Percentiles rank a stretch among this genome's conserved stretches.
Conservation (phyloP, 2,888 invertebrate species). For the Monopis laevigella region DNA sequence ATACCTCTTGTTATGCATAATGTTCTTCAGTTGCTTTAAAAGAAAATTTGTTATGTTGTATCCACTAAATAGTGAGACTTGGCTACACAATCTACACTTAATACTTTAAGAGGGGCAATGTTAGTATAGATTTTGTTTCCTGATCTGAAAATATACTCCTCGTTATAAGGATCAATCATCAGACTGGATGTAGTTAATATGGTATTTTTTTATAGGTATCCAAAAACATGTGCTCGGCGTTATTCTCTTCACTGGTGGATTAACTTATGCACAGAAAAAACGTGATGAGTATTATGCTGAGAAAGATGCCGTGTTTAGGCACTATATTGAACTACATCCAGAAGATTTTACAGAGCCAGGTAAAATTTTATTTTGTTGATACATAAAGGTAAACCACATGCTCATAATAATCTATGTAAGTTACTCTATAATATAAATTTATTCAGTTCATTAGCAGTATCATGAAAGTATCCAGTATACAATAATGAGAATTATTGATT, state of each 20-base stretch:
- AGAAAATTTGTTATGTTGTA: not conserved
- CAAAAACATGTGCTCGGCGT: constrained; percentile 43
- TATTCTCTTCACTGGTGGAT: constrained; percentile 33
- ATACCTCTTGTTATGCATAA: too few relatives aligned
- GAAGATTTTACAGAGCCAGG: constrained; percentile 69
- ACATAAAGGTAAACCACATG: too few relatives aligned
- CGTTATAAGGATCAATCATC: not conserved
- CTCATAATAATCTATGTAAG: too few relatives aligned
- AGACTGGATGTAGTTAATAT: constrained; percentile 6
- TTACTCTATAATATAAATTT: too few relatives aligned
- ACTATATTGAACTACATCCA: constrained; percentile 79
- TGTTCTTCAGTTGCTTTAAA: too few relatives aligned
- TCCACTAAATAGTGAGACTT: not conserved
- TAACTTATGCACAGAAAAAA: constrained; percentile 47
- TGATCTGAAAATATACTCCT: too few relatives aligned
- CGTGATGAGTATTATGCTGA: constrained; percentile 70
- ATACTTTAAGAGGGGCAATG: not conserved
- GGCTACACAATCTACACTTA: too few relatives aligned
- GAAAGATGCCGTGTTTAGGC: constrained; percentile 75
- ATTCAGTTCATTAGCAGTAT: too few relatives aligned
- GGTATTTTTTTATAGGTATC: constrained; percentile 37
- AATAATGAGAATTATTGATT: too few relatives aligned
- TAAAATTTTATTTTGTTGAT: too few relatives aligned
- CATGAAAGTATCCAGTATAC: too few relatives aligned
- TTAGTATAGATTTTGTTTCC: not conserved